phyloP scores from a whole-genome alignment of 2,113 vertebrate genomes.

The Caranx melampygus region DNA sequence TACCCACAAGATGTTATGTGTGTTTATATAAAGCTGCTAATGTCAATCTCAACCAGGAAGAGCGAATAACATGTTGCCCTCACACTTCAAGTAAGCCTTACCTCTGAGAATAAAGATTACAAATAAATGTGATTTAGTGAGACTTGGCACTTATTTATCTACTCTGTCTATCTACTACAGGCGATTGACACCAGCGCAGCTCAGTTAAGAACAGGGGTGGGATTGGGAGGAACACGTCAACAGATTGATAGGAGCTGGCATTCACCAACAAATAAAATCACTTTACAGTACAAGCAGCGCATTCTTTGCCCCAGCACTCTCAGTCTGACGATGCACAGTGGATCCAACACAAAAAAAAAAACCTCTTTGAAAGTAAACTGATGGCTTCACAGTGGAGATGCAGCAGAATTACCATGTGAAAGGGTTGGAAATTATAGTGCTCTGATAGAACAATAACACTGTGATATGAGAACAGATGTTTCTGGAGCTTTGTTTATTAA shows the following conservation, averaged over 20 bases:
- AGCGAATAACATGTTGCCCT: conserved; percentile 3
- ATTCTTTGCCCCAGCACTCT: neutral
- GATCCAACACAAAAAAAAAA: neutral
- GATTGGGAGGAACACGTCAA: conserved; percentile 10
- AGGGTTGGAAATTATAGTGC: conserved; percentile 3
- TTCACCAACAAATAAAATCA: conserved; percentile 5
- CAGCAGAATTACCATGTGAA: neutral
- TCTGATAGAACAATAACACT: neutral
- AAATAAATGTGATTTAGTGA: conserved; percentile 9
- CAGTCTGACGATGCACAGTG: neutral
- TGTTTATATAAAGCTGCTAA: neutral
- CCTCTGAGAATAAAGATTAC: conserved; percentile 11
- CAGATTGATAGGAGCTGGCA: neutral
- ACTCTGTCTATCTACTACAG: neutral
- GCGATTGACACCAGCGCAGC: conserved; percentile 14
- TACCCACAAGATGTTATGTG: neutral
- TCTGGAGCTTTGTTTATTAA: neutral
- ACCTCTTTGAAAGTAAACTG: neutral
- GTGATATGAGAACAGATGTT: neutral
- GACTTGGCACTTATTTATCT: neutral
- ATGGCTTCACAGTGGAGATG: neutral
- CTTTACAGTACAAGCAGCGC: neutral
- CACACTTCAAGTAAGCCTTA: neutral
- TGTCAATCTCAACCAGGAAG: conserved; percentile 28
- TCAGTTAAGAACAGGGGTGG: neutral